Evolutionary conservation across 2,113 vertebrate species (phyloP), one percentile per base, ranked within the genome.

Genomic region (Nanorana parkeri): DNA sequence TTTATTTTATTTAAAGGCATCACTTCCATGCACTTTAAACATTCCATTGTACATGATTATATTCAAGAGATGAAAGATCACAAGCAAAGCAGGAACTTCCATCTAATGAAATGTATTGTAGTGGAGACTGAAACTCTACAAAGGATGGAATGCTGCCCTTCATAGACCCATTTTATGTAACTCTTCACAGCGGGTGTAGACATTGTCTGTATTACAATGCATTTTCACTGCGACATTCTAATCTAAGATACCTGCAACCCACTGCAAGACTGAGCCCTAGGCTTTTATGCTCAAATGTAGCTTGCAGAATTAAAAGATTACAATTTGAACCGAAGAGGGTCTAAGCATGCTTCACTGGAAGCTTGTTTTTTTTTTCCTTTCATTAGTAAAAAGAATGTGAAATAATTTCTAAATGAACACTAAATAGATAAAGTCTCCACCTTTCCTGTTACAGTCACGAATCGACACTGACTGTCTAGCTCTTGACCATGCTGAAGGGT

Each of bases 391-490:
- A 73, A 21, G 56, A 21, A 55, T 47, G 15, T 20, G 20, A 56
- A 75, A 93, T 64, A 91, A 90, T 90, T 91, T 90, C 86, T 87
- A 88, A 91, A 87, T 87, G 88, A 90, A 89, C 92, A 91, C 88
- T 87, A 84, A 66, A 51, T 80, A 88, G 88, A 84, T 85, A 89
- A 88, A 67, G 85, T 88, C 92, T 91, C 91, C 91, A 91, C 32
- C 74, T 89, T 92, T 94, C 92, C 90, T 86, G 85, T 90, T 88
- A 93, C 91, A 93, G 89, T 84, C 93, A 93, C 88, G 93, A 91
- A 94, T 92, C 93, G 91, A 91, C 93, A 92, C 93, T 92, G 88
- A 89, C 89, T 92, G 90, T 86, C 86, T 91, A 85, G 88, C 87
- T 90, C 90, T 91, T 91, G 89, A 89, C 91, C 90, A 90, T 92